Percentiles rank a stretch among this genome's conserved stretches.
Evolutionary conservation across 2,888 invertebrate genomes (phyloP).

Genomic region (Drosophila falleni): DNA sequence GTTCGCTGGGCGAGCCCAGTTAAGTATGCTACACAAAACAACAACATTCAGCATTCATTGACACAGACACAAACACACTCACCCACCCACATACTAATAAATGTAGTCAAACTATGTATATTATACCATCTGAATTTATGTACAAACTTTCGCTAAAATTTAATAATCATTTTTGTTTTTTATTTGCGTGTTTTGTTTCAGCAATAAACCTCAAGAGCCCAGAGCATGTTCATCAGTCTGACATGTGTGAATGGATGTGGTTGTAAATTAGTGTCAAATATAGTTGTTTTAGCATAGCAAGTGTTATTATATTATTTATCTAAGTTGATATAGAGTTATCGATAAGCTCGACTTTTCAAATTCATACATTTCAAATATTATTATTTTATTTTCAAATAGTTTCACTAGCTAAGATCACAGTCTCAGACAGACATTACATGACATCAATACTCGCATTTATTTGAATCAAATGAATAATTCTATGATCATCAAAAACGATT

Average conservation of each 20-base stretch:
- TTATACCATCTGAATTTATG: conserved; percentile 69
- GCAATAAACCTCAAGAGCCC: conserved; percentile 26
- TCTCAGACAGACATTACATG: not conserved
- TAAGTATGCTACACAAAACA: conserved; percentile 58
- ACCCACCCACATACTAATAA: conserved; percentile 3
- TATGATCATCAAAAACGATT: conserved; percentile 14
- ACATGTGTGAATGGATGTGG: conserved; percentile 11
- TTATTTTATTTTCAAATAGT: not conserved
- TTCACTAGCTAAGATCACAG: not conserved
- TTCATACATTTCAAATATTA: not conserved
- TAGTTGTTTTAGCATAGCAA: not conserved
- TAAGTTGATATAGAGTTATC: not conserved
- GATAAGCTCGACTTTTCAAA: not conserved
- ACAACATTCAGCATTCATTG: conserved; percentile 52
- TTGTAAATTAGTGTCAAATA: not conserved
- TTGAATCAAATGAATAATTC: conserved; percentile 36
- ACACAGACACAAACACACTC: conserved; percentile 25
- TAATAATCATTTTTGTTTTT: conserved; percentile 58
- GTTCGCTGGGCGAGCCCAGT: conserved; percentile 25
- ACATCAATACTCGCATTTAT: conserved; percentile 7
- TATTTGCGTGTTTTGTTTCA: conserved; percentile 31
- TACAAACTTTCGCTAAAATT: conserved; percentile 58
- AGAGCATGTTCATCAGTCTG: conserved; percentile 12
- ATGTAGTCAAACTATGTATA: conserved; percentile 22
- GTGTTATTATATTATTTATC: conserved; percentile 3